Percentiles rank a stretch among this genome's conserved stretches.
These are phyloP conservation scores for Ptyas mucosa DNA, from an alignment of 2,113 vertebrate genomes.

Conservation along the genomic window DNA sequence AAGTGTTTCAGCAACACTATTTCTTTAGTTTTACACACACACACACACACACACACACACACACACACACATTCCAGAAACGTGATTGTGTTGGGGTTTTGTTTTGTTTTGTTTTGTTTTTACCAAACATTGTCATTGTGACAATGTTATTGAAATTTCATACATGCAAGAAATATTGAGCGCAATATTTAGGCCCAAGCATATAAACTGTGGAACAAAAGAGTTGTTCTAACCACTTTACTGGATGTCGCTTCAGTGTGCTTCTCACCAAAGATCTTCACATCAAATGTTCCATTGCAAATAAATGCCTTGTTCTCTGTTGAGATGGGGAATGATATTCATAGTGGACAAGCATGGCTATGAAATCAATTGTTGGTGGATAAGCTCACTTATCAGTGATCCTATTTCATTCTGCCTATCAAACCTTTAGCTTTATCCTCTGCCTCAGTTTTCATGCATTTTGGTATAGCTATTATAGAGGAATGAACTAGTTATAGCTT, in stretches of 20 bases:
- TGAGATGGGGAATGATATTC: not conserved
- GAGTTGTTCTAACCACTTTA: not conserved
- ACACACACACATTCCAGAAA: not conserved
- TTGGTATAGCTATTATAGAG: constrained; percentile 7
- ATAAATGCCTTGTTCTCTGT: not conserved
- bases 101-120: no score
- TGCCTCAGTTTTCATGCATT: not conserved
- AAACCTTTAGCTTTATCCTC: constrained; percentile 20
- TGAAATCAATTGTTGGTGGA: constrained; percentile 11
- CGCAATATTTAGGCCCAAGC: not conserved
- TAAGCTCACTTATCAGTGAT: not conserved
- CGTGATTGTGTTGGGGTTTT: not conserved
- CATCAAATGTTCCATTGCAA: not conserved
- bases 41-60: not conserved
- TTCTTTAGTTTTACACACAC: not conserved
- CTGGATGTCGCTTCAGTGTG: not conserved
- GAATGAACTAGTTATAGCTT: constrained; percentile 18
- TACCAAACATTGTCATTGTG: no score
- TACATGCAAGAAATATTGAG: not conserved
- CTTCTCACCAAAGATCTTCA: not conserved
- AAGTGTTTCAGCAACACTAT: not conserved
- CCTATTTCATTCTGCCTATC: constrained; percentile 8
- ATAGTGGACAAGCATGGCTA: not conserved
- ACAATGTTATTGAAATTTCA: not conserved
- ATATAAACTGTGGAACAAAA: not conserved